phyloP scores from a whole-genome alignment of 2,113 vertebrate genomes.

The Myrmophylax atrothorax region DNA sequence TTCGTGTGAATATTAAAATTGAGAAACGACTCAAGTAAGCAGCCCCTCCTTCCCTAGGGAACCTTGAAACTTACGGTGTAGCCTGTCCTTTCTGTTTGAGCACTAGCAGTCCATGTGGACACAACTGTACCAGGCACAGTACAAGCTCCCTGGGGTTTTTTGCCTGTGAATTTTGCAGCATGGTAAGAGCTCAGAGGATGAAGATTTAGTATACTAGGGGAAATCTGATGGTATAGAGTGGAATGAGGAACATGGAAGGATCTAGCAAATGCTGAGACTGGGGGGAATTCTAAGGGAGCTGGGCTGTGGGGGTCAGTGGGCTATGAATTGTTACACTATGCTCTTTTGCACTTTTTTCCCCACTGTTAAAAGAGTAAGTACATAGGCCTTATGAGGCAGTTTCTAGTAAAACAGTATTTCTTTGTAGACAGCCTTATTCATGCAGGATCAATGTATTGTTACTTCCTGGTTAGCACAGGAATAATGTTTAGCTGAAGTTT shows the following conservation, averaged over 20 bases:
- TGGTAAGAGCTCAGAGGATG: background rate
- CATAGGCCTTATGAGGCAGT: background rate
- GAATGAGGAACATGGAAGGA: background rate
- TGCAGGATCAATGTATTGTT: background rate
- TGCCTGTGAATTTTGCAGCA: background rate
- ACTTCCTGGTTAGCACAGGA: background rate
- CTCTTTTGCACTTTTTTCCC: fast-evolving
- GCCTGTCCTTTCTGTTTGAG: background rate
- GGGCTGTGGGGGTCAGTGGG: background rate
- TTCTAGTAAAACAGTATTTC: background rate
- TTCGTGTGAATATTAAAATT: background rate
- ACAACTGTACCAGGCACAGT: background rate
- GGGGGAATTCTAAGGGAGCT: background rate
- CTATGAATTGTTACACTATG: background rate
- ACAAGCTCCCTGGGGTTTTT: background rate
- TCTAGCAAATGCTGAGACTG: background rate
- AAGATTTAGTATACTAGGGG: background rate
- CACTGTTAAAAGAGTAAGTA: background rate
- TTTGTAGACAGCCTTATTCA: background rate
- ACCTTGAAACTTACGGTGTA: background rate
- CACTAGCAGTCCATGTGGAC: background rate
- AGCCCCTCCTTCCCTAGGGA: background rate
- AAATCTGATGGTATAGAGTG: background rate
- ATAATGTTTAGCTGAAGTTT: background rate
- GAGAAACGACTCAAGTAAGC: background rate